A percentile compares a stretch with the other conserved stretches of the same genome.
phyloP scores from a whole-genome alignment of 2,888 invertebrate species.

The Hydriomena furcata region DNA sequence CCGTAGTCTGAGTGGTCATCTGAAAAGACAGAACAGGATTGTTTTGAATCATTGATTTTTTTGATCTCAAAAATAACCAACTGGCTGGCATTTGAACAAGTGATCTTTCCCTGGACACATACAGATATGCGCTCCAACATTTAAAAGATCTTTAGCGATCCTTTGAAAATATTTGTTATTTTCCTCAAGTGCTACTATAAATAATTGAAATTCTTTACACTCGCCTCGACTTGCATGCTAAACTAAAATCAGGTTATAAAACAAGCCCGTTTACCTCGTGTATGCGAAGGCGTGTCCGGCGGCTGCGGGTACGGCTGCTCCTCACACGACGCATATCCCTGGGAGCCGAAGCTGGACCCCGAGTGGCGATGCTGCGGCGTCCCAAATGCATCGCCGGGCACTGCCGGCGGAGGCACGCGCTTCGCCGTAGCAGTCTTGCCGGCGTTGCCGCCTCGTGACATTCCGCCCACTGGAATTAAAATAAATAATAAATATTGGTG shows the following conservation, averaged over 20 bases:
- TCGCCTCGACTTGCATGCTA: too few relatives aligned
- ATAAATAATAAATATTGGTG: constrained; percentile 27
- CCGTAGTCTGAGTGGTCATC: constrained; percentile 88
- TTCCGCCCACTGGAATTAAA: constrained; percentile 92
- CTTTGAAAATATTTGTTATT: too few relatives aligned
- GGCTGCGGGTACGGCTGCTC: constrained; percentile 88
- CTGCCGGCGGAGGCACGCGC: constrained; percentile 95
- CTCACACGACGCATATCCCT: constrained; percentile 90
- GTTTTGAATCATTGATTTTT: not conserved
- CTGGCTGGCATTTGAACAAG: too few relatives aligned
- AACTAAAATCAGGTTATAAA: too few relatives aligned
- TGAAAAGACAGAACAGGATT: constrained; percentile 49
- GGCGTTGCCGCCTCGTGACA: constrained; percentile 90
- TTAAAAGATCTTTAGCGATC: too few relatives aligned
- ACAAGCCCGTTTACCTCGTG: constrained; percentile 78
- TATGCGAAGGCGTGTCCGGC: constrained; percentile 84
- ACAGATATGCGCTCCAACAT: too few relatives aligned
- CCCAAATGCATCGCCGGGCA: constrained; percentile 89
- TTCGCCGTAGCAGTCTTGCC: constrained; percentile 93
- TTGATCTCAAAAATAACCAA: too few relatives aligned
- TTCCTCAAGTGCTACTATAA: too few relatives aligned
- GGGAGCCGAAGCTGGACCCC: constrained; percentile 90
- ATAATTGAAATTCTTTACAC: too few relatives aligned
- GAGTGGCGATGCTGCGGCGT: constrained; percentile 88
- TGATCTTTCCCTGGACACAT: too few relatives aligned